Base-by-base conservation (phyloP, 1,140 invertebrate genomes). In the Cydia pomonella region DNA sequence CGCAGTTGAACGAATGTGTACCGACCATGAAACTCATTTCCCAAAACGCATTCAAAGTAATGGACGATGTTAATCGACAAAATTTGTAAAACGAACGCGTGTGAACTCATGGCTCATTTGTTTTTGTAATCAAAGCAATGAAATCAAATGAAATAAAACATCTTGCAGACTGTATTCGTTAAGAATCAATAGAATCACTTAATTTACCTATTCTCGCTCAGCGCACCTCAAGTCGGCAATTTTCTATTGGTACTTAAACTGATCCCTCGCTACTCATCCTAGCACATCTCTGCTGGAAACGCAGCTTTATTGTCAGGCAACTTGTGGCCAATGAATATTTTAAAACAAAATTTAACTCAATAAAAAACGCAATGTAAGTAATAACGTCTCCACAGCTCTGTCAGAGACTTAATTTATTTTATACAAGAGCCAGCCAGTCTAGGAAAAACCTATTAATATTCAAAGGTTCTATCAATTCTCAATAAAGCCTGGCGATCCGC, bases 391-490 rank as follows among this genome's bases (percentile, higher is more conserved):
- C 27, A 69, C 29, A 18, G 9, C 29, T 33, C 16, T 21, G 16
- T 18, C 7, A 16, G 0, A 69, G 16, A 2, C 13, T 69, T 69
- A 33, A 69, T 12, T 33, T 69, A 38, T 69, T 69, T 69, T 69
- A 41, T 33, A 69, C 53, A 38, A 69, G 64, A 69, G 64, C 64
- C 64, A 69, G 64, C 64, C 27, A 69, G 64, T 69, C 64, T 69
- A 69, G 64, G 64, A 69, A 69, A 66, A 38, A 21, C 33, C 64
- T 69, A 69, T 69, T 69, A 69, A 69, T 69, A 69, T 69, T 69
- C 64, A 69, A 69, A 69, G 64, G 16, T 27, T 18, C 64, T 12
- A 41, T 38, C 33, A 27, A 69, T 69, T 38, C 64, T n/a, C 64
- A 18, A 69, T 69, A 69, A 69, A 69, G 13, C 64, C 16, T 18